Evolutionary conservation across 2,113 vertebrate genomes (phyloP).

Genomic region (Leucoraja erinaceus): DNA sequence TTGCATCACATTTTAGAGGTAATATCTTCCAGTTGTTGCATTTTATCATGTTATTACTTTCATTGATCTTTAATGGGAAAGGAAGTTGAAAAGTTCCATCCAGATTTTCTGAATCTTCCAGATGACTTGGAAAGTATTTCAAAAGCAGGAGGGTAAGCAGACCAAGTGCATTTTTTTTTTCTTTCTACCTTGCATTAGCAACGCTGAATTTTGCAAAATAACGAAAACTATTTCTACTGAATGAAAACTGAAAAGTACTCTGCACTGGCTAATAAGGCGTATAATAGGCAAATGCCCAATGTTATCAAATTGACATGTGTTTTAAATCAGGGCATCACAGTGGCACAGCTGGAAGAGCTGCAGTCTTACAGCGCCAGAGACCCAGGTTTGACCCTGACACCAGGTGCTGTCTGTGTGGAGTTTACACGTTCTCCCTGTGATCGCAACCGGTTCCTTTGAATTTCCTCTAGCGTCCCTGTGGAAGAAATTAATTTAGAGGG

Average conservation of each 20-base stretch:
- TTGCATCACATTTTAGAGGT: constrained; percentile 95
- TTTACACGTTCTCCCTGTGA: too few relatives aligned
- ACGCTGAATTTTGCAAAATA: neutral
- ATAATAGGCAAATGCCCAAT: neutral
- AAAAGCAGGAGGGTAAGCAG: constrained; percentile 79
- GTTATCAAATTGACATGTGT: neutral
- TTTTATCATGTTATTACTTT: neutral
- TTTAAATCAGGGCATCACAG: too few relatives aligned
- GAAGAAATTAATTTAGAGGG: too few relatives aligned
- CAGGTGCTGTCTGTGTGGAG: too few relatives aligned
- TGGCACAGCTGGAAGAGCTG: too few relatives aligned
- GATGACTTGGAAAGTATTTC: constrained; percentile 75
- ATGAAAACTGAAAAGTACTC: neutral
- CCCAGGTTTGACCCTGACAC: too few relatives aligned
- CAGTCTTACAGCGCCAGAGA: too few relatives aligned
- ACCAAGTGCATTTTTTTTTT: neutral
- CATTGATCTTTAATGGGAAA: constrained; percentile 49
- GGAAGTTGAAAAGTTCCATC: constrained; percentile 81
- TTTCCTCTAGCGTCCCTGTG: too few relatives aligned
- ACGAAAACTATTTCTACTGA: neutral
- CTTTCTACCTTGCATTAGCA: neutral
- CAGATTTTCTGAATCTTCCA: constrained; percentile 75
- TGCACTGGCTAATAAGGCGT: neutral
- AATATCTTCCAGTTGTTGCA: constrained; percentile 38
- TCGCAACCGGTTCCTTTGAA: too few relatives aligned